These are phyloP conservation scores for Brachyistius frenatus DNA, from an alignment of 2,113 vertebrate species.

Conservation along the genomic window DNA sequence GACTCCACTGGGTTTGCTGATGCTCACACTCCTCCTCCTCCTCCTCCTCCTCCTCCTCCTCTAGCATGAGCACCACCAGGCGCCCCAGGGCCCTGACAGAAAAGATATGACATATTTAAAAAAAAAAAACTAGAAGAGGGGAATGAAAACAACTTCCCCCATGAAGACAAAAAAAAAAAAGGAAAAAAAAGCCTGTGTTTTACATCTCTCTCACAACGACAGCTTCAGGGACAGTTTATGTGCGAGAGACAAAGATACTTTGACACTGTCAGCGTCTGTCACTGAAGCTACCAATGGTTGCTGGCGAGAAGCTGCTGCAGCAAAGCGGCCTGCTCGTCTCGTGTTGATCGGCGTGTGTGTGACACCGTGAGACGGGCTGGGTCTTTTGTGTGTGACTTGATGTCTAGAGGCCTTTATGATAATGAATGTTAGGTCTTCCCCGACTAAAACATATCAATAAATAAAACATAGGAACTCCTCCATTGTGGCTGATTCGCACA, in stretches of 20 bases:
- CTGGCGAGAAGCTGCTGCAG: constrained; percentile 55
- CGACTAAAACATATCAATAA: constrained; percentile 85
- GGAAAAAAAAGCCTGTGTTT: constrained; percentile 72
- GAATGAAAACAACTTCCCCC: constrained; percentile 78
- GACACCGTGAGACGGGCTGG: constrained; percentile 54
- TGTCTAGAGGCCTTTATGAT: constrained; percentile 88
- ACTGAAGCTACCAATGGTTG: constrained; percentile 61
- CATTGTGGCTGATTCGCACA: constrained; percentile 71
- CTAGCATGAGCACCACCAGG: constrained; percentile 55
- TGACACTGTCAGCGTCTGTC: constrained; percentile 87
- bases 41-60: constrained; percentile 50
- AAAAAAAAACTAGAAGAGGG: constrained; percentile 62
- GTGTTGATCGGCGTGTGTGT: constrained; percentile 46
- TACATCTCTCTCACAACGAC: constrained; percentile 81
- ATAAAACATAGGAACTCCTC: constrained; percentile 85
- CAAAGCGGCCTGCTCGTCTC: constrained; percentile 62
- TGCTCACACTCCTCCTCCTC: constrained; percentile 70
- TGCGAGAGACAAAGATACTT: constrained; percentile 81
- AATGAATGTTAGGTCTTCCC: constrained; percentile 83
- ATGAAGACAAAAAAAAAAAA: constrained; percentile 52
- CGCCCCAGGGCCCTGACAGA: constrained; percentile 83
- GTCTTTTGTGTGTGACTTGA: constrained; percentile 77
- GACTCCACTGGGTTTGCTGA: constrained; percentile 78
- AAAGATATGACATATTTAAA: constrained; percentile 75
- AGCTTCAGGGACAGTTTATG: constrained; percentile 88